Evolutionary conservation across 2,797 vertebrate genomes (phyloP), one percentile per base, ranked within the genome.

Genomic region (Coccyzus lansbergi): DNA sequence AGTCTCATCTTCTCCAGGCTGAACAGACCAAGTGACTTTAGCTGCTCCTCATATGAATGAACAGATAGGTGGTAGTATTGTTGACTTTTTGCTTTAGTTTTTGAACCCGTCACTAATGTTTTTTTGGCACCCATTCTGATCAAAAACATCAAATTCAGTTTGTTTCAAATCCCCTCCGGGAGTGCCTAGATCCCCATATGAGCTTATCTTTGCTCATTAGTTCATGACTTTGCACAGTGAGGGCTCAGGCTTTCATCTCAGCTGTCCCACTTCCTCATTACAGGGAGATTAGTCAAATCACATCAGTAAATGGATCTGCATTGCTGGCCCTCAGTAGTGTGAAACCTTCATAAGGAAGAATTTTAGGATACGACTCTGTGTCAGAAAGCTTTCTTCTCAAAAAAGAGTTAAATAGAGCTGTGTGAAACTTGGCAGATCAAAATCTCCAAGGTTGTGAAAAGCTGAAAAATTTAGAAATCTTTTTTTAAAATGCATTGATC

Each of bases 241-340:
- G 94, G 44, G 86, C 63, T 85, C 64, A 74, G 42, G 22, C 93
- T 96, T 97, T 97, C 90, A 96, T 97, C 95, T 96, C 90, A 88
- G 95, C 86, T 86, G 76, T 84, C 67, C 49, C 71, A 83, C 94
- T 96, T 96, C 97, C 96, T 97, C 95, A 97, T 97, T 97, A 97
- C 52, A 86, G 65, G 31, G 17, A 96, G 95, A 96, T 97, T 97
- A 96, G 78, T 79, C 70, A 68, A 91, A 84, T 91, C 96, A 60
- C 86, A 95, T 96, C 96, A 95, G 92, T 79, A 80, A 78, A 59
- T 33, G 90, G 67, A 83, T 75, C 88, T 53, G 38, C 81, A 31
- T 26, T 13, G 86, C 78, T 86, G 74, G 31, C 71, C 69, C 83
- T 51, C 28, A 25, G 53, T 42, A 85, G 60, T 1, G 25, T 25